Evolutionary conservation across 1,140 invertebrate species (phyloP).

Genomic region (Drosophila lini): DNA sequence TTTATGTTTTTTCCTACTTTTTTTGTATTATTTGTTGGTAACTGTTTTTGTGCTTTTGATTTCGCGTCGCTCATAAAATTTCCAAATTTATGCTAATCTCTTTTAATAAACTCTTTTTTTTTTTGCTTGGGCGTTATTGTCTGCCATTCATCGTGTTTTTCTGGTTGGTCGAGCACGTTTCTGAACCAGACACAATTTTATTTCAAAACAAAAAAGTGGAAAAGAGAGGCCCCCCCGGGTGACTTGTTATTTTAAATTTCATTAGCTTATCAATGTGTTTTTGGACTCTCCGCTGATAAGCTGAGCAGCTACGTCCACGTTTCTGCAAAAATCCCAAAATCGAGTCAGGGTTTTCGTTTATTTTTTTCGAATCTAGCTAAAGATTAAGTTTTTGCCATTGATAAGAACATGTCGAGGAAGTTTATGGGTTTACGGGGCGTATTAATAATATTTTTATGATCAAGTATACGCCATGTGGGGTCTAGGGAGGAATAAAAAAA

Average conservation of each 20-base stretch:
- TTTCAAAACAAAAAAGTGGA: not conserved
- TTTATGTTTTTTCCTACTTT: constrained; percentile 41
- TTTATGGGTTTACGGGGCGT: constrained; percentile 17
- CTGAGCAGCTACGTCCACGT: constrained; percentile 16
- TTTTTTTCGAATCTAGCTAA: constrained; percentile 14
- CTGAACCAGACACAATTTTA: constrained; percentile 2
- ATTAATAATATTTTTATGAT: constrained; percentile 19
- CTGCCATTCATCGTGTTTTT: constrained; percentile 63
- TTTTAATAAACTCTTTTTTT: constrained; percentile 33
- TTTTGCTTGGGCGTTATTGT: constrained; percentile 19
- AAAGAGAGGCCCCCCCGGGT: not conserved
- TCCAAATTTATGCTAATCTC: constrained; percentile 56
- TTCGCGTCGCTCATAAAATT: constrained; percentile 54
- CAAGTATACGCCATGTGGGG: constrained; percentile 31
- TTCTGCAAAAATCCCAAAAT: constrained; percentile 32
- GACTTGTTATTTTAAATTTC: constrained; percentile 10
- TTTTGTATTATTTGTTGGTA: constrained; percentile 6
- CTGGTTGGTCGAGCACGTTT: constrained; percentile 64
- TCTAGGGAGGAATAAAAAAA: constrained; percentile 2
- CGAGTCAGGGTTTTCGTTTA: constrained; percentile 21
- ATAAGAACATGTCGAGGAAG: constrained; percentile 17
- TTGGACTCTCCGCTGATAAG: constrained; percentile 26
- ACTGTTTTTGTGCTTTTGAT: constrained; percentile 16
- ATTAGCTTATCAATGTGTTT: constrained; percentile 27
- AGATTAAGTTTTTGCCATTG: constrained; percentile 26